phyloP scores from a whole-genome alignment of 2,888 invertebrate genomes.

The Agriopis marginaria region DNA sequence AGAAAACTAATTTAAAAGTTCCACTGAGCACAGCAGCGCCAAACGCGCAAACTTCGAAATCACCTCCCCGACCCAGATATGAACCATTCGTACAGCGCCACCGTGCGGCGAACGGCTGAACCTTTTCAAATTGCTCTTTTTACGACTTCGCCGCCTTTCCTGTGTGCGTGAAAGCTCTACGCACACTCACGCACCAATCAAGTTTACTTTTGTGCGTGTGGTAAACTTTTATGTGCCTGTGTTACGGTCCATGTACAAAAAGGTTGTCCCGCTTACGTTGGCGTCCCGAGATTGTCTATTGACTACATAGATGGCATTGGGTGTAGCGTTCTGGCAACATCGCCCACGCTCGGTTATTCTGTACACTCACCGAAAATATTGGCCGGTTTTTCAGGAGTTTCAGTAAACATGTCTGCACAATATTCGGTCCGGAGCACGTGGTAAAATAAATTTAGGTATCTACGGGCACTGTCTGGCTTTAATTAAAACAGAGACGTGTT shows the following conservation, averaged over 20 bases:
- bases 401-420: slow-evolving; percentile 67
- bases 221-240: slow-evolving; percentile 63
- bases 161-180: slow-evolving; percentile 74
- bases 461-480: slow-evolving; percentile 70
- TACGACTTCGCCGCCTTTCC: slow-evolving; percentile 60
- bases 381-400: slow-evolving; percentile 66
- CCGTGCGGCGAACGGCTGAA: slow-evolving; percentile 83
- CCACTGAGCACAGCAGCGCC: slow-evolving; percentile 72
- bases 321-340: slow-evolving; percentile 56
- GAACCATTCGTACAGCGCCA: slow-evolving; percentile 77
- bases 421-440: slow-evolving; percentile 64
- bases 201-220: slow-evolving; percentile 75
- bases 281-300: slow-evolving; percentile 70
- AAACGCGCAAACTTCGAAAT: slow-evolving; percentile 59
- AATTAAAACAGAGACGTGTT: slow-evolving; percentile 83
- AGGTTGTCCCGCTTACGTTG: slow-evolving; percentile 57
- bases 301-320: slow-evolving; percentile 79
- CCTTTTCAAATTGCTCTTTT: slow-evolving; percentile 79
- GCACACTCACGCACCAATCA: slow-evolving; percentile 69
- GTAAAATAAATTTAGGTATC: slow-evolving; percentile 71
- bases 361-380: slow-evolving; percentile 69
- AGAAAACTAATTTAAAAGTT: slow-evolving; percentile 72
- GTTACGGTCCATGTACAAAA: slow-evolving; percentile 70
- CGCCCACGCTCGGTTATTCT: slow-evolving; percentile 42
- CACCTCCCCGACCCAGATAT: slow-evolving; percentile 56